A percentile compares a stretch with the other conserved stretches of the same genome.
These are phyloP conservation scores for Gobionotothen gibberifrons DNA, from an alignment of 2,797 vertebrate species.

Conservation along the genomic window DNA sequence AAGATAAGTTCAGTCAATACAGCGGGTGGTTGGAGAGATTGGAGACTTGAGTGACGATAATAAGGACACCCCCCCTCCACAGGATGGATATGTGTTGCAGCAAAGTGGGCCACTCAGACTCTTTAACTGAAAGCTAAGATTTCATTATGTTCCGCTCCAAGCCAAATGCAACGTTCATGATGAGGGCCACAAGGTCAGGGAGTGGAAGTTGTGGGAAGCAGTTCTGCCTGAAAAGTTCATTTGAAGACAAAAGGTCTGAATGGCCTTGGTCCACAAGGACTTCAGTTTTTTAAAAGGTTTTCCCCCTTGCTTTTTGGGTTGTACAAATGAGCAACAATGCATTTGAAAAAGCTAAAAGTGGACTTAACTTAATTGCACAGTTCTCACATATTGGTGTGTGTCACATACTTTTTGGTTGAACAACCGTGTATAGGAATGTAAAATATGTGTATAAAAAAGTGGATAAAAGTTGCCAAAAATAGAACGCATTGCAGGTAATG, in stretches of 20 bases:
- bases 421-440: too few relatives aligned
- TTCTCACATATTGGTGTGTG: too few relatives aligned
- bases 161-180: background rate
- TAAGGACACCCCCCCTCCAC: too few relatives aligned
- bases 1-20: background rate
- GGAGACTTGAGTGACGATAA: background rate
- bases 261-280: too few relatives aligned
- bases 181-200: background rate
- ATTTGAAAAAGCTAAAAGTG: too few relatives aligned
- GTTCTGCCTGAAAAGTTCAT: too few relatives aligned
- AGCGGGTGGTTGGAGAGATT: background rate
- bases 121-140: background rate
- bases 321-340: too few relatives aligned
- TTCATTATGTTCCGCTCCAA: background rate
- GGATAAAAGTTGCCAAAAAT: background rate
- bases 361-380: too few relatives aligned
- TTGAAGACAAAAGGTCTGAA: too few relatives aligned
- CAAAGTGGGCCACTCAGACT: constrained; percentile 1
- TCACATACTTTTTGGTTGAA: too few relatives aligned
- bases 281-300: too few relatives aligned
- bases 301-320: too few relatives aligned
- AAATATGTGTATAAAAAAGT: background rate
- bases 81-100: background rate
- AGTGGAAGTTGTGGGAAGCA: background rate
- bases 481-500: background rate